Base-by-base conservation (phyloP, 2,888 invertebrate species). In the Heterodera filipjevi region DNA sequence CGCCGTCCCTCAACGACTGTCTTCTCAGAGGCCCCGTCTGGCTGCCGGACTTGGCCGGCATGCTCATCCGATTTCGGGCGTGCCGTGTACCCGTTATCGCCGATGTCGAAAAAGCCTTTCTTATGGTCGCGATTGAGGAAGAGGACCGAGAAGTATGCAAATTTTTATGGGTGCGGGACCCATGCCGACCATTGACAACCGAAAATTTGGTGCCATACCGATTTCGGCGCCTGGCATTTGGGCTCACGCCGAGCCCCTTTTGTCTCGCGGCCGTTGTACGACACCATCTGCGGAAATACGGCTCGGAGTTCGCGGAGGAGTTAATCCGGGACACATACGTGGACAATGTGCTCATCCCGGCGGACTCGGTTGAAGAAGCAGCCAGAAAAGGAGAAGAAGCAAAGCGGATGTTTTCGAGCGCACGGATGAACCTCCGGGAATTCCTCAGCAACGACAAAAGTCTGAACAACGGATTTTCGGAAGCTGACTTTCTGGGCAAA, bases 351-450 rank as follows among this genome's bases (percentile, higher is more conserved):
- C 6, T 84, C 2, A 16, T 81, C 3, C 66, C 71, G 12, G 70
- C 71, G 27, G 64, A 76, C 8, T 59, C 14, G 5, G 35, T n/a
- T 6, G 70, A 72, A 27, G 81, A 79, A 71, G 81, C 81, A 8
- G n/a, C 49, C 19, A 8, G 14, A 2, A 71, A 76, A n/a, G 77
- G 68, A 30, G 22, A 16, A 32, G 77, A 74, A 39, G 76, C 76
- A 1, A 85, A 85, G 59, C 46, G 35, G n/a, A 71, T 81, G 19
- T 83, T 83, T 66, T 27, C 68, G 0, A 44, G 19, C 5, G 81
- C 70, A 2, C 16, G 35, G 16, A 83, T 83, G 83, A 82, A 80
- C 68, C 70, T 83, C 12, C 16, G 83, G n/a, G 83, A 82, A 64
- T 83, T 77, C 71, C 30, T 44, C 19, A 64, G 68, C 14, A 80